Evolutionary conservation across 2,797 vertebrate species (phyloP).

Genomic region (Sciurus vulgaris): DNA sequence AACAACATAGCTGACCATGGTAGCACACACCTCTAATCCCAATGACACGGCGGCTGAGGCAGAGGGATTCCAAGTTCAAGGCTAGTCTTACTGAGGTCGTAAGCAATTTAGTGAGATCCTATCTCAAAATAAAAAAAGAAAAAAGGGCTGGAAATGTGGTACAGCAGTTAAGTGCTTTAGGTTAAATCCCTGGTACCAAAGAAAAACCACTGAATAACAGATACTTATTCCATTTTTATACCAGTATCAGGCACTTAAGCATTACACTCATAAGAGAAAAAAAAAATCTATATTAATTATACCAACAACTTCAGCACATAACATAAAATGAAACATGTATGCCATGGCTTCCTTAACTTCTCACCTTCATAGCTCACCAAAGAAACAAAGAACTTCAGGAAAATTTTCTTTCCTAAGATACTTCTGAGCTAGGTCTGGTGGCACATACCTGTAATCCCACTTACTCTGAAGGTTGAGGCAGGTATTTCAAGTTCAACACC

Average conservation of each 20-base stretch:
- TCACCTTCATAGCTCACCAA: background rate
- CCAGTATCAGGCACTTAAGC: background rate
- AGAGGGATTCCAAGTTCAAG: too few species aligned
- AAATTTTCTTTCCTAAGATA: constrained; percentile 49
- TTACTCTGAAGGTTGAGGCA: too few species aligned
- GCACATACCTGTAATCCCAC: too few species aligned
- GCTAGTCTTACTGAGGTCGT: too few species aligned
- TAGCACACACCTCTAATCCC: too few species aligned
- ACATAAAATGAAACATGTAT: constrained; percentile 30
- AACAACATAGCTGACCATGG: too few species aligned
- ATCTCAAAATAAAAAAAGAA: too few species aligned
- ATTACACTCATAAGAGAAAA: constrained; percentile 20
- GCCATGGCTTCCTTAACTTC: background rate
- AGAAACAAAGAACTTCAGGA: constrained; percentile 47
- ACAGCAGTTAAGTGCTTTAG: background rate
- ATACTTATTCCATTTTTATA: background rate
- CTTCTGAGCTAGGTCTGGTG: background rate
- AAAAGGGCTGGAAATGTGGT: too few species aligned
- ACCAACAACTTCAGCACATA: constrained; percentile 30
- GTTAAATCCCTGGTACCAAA: background rate
- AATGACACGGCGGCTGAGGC: too few species aligned
- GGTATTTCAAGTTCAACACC: too few species aligned
- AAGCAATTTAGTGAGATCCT: too few species aligned
- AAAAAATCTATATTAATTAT: constrained; percentile 34
- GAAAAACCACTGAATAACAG: background rate